phyloP scores from a whole-genome alignment of 2,888 invertebrate species.

The Noctua janthe region DNA sequence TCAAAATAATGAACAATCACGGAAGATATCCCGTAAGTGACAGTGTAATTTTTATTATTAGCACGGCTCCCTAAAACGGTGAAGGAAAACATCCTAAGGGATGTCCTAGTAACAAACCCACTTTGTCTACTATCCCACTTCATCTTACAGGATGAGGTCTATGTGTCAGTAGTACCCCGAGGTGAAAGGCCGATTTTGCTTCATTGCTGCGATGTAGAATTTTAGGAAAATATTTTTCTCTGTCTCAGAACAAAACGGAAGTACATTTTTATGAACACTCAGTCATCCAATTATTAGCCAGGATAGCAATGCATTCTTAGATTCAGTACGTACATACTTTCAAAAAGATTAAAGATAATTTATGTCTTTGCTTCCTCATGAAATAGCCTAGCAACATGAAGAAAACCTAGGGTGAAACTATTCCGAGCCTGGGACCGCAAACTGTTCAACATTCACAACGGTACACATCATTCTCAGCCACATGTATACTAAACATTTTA shows the following conservation, averaged over 20 bases:
- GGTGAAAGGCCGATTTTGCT: background rate
- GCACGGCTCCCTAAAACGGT: background rate
- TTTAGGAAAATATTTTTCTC: background rate
- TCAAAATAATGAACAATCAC: no score
- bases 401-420: background rate
- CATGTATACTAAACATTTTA: conserved; percentile 46
- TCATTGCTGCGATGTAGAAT: background rate
- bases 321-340: no score
- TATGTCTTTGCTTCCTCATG: background rate
- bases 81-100: background rate
- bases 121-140: background rate
- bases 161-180: background rate
- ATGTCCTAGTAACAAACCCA: background rate
- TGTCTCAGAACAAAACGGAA: background rate
- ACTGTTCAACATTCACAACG: conserved; percentile 49
- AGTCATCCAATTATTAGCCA: no score
- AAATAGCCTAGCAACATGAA: conserved; percentile 14
- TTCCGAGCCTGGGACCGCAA: conserved; percentile 20
- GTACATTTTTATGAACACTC: background rate
- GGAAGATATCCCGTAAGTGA: no score
- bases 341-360: background rate
- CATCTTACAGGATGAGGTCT: background rate
- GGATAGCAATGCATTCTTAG: background rate
- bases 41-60: no score
- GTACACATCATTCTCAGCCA: conserved; percentile 32